Base-by-base conservation (phyloP, 2,113 vertebrate genomes). In the Eonycteris spelaea region DNA sequence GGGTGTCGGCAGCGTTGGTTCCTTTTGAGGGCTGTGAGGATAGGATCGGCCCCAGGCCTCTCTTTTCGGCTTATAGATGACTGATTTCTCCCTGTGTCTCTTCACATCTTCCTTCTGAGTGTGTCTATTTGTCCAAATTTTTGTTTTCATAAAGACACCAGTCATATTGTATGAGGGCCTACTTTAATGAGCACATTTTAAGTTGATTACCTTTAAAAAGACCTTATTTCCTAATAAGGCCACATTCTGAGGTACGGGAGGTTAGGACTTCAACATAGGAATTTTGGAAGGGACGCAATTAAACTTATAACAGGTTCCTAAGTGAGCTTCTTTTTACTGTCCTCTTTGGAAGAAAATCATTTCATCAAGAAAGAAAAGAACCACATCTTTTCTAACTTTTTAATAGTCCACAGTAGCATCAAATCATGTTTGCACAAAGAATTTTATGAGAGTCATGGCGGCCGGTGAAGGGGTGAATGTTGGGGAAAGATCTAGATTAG, bases 261-360 rank as follows among this genome's bases (percentile, higher is more conserved):
- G 28, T 28, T 9, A 33, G 22, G 30, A 55, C 21, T 83, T 83
- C 3, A 57, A 18, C 59, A 40, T 15, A 48, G 67, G n/a, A 92
- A 26, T 70, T 70, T 70, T 16, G 59, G 59, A 10, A 33, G 21
- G 38, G 45, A 87, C 8, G 61, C 33, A 83, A 28, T 65, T n/a
- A 43, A 30, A 57, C n/a, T 65, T 33, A 40, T 18, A 86, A 86
- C 2, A 57, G 33, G 16, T 79, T 95, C 48, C 55, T 73, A 63
- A 84, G 40, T 55, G 40, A 87, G 10, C 83, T 86, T 90, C 45
- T 74, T 79, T 91, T 95, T 79, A 90, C 55, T 83, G 73, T 67
- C 73, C 7, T 51, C 11, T 48, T 85, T 79, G 43, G 40, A 95
- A 45, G n/a, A 84, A 95, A 96, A 94, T 87, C 8, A 51, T 21